Evolutionary conservation across 2,888 invertebrate species (phyloP), one percentile per base, ranked within the genome.

Genomic region (Diachrysia chrysitis): DNA sequence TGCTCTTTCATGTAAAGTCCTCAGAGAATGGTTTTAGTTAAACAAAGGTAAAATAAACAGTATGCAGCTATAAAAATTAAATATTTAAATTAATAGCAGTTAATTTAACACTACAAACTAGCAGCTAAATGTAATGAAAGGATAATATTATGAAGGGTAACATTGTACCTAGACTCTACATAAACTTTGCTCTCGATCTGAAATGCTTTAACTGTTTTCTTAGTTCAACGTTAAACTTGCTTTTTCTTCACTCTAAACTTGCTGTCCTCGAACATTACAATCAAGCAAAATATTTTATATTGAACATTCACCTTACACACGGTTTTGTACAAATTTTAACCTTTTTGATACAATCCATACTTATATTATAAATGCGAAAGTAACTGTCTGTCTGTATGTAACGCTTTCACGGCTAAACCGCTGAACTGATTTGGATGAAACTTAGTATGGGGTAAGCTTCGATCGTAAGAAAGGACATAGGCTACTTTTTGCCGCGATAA

Each of bases 91-190:
- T 63, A 76, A 74, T 72, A 69, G 61, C 63, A n/a, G 64, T 55
- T 55, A 63, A 54, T 70, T 58, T 54, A 65, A 60, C 56, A 61
- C 55, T 42, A n/a, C 42, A n/a, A 69, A 78, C 75, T 65, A 57
- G 55, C 58, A 63, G 60, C 46, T 59, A 48, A 76, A 78, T 72
- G 63, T 78, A 82, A 84, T 84, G 71, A 76, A 82, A 84, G 51
- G 71, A 79, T 77, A 83, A 82, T 77, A 82, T 82, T 73, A 76
- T 64, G 58, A 71, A 54, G 66, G 61, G 69, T 62, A 64, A 73
- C 70, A 57, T 79, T 77, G 69, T 66, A 55, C 25, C 23, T 60
- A 64, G 64, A 51, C 58, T 23, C 35, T 29, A 65, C 58, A 46
- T 66, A 75, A 78, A 78, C 56, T 56, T 63, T 68, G 37, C 60